A percentile compares a stretch with the other conserved stretches of the same genome.
phyloP scores from a whole-genome alignment of 2,113 vertebrate genomes.

The Gnathonemus echidnorhynchus region DNA sequence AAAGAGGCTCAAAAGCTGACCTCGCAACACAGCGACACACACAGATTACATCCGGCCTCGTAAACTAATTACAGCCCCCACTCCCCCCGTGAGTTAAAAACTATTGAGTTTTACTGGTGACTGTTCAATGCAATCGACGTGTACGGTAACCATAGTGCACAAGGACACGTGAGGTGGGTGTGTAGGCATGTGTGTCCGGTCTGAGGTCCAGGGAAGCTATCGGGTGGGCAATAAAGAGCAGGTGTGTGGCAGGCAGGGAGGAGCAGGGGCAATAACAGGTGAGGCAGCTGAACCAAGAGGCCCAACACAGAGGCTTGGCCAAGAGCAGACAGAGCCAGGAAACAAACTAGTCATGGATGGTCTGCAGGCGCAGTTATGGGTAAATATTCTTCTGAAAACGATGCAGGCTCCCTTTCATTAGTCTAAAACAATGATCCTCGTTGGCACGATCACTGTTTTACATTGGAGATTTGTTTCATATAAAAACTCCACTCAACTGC shows the following conservation, averaged over 20 bases:
- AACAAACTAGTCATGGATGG: background rate
- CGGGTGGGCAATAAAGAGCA: constrained; percentile 14
- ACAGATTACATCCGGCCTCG: background rate
- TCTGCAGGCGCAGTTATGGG: background rate
- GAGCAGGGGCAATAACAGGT: constrained; percentile 6
- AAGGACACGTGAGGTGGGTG: background rate
- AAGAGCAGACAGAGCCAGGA: background rate
- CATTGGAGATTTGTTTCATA: background rate
- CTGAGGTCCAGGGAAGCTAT: background rate
- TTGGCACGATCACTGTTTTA: background rate
- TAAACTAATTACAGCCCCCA: background rate
- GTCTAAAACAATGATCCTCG: background rate
- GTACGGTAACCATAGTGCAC: background rate
- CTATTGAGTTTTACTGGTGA: background rate
- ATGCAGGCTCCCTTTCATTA: background rate
- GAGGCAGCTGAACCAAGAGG: background rate
- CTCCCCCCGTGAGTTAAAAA: background rate
- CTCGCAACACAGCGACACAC: background rate
- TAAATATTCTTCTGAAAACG: background rate
- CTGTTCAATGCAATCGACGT: background rate
- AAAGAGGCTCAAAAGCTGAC: background rate
- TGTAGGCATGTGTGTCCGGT: background rate
- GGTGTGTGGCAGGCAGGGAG: background rate
- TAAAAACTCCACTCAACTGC: background rate
- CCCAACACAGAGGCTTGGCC: background rate